Percentiles rank a stretch among this genome's conserved stretches.
phyloP scores from a whole-genome alignment of 2,113 vertebrate species.

The Chionis minor region DNA sequence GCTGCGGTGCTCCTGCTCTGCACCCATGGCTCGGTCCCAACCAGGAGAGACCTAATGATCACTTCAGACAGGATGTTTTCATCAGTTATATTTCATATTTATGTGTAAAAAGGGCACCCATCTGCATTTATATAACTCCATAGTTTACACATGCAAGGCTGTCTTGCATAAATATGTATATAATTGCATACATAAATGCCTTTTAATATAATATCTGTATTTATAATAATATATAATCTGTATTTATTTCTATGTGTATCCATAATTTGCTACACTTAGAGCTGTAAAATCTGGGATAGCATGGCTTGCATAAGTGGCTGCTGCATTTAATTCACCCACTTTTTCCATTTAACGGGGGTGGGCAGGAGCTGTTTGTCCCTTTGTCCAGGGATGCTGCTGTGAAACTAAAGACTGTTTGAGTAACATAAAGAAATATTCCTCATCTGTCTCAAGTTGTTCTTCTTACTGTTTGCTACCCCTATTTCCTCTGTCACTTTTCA shows the following conservation, averaged over 20 bases:
- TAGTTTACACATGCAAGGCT: not conserved
- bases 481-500: not conserved
- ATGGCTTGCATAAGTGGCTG: too few relatives aligned
- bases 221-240: not conserved
- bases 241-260: not conserved
- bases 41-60: not conserved
- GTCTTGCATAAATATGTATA: not conserved
- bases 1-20: not conserved
- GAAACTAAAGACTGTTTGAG: not conserved
- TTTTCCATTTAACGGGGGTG: too few relatives aligned
- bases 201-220: too few relatives aligned
- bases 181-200: not conserved
- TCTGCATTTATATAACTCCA: not conserved
- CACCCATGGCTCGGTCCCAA: accelerated
- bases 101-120: not conserved
- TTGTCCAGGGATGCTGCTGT: not conserved
- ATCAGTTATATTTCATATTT: not conserved
- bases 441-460: not conserved
- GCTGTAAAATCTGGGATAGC: too few relatives aligned
- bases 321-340: too few relatives aligned
- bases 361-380: too few relatives aligned
- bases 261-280: too few relatives aligned
- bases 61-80: not conserved
- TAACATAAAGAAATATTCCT: not conserved
- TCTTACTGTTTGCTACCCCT: not conserved